Base-by-base conservation (phyloP, 2,113 vertebrate species). In the Oreochromis tanganicae region DNA sequence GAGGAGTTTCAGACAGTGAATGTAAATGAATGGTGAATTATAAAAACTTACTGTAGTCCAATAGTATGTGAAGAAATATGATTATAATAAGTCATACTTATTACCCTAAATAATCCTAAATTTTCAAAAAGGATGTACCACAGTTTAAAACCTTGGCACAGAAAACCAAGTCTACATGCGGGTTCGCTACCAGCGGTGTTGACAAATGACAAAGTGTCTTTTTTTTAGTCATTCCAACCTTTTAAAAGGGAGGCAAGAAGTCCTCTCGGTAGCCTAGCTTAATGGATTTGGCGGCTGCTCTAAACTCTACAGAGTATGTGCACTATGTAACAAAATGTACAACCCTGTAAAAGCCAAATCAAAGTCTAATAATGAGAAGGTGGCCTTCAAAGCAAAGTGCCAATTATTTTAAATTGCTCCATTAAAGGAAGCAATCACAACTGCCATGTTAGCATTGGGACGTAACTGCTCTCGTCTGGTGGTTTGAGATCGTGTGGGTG, bases 361-460 rank as follows among this genome's bases (percentile, higher is more conserved):
- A 92, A 92, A 92, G 71, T 80, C 82, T 87, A 85, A 90, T 92
- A 93, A 93, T 91, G 83, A 82, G 75, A 87, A 92, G 83, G 86
- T 89, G 87, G 89, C 89, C 91, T 92, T 91, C 88, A 91, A 92
- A 92, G 89, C 83, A 87, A 91, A 91, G 90, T 91, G 86, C 85
- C 91, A 91, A 86, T 95, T 92, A 90, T 94, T 89, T 91, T 83
- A 93, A 95, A 94, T 89, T 56, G 82, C 89, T 92, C 88, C 81
- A 92, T 89, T 91, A 92, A 94, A 94, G 68, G 63, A 73, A 43
- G 85, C 83, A 89, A 88, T 92, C 88, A 86, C 86, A 93, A 92
- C 83, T 87, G 87, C 91, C 82, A 80, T 68, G 88, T 92, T 91
- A 68, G 85, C 89, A 81, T 91, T 89, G 81, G 80, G 85, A 87